Evolutionary conservation across 2,888 invertebrate genomes (phyloP).

Genomic region (Flabesymbios commensalis): DNA sequence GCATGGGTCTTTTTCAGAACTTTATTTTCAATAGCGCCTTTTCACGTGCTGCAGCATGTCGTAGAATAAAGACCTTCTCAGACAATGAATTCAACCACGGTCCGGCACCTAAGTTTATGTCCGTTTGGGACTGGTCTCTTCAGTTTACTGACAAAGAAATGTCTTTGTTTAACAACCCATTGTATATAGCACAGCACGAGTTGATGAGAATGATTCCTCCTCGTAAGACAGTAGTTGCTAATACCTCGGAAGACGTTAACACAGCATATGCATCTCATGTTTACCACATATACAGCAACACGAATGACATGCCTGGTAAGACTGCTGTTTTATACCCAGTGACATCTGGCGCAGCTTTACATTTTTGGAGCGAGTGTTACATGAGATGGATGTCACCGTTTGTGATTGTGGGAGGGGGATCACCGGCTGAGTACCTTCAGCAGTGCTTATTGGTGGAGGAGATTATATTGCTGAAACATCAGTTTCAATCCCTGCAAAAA

Average conservation of each 20-base stretch:
- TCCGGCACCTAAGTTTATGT: too few relatives aligned
- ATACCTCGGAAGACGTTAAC: too few relatives aligned
- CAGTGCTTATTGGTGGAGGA: conserved; percentile 61
- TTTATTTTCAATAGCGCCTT: conserved; percentile 91
- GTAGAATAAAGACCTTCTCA: too few relatives aligned
- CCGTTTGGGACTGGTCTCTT: conserved; percentile 87
- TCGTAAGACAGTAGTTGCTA: too few relatives aligned
- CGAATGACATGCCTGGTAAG: too few relatives aligned
- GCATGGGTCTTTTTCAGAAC: conserved; percentile 87
- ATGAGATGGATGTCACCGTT: conserved; percentile 85
- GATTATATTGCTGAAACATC: conserved; percentile 41
- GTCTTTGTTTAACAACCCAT: conserved; percentile 81
- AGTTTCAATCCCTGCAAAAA: background rate
- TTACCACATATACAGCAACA: too few relatives aligned
- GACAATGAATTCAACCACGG: too few relatives aligned
- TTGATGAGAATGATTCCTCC: too few relatives aligned
- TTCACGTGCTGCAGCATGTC: too few relatives aligned
- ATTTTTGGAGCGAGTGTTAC: conserved; percentile 89
- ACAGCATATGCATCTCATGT: too few relatives aligned
- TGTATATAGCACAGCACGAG: conserved; percentile 64
- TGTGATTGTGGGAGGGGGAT: conserved; percentile 74
- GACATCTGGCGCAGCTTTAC: too few relatives aligned
- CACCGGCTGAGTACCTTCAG: conserved; percentile 59
- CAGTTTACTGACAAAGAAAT: conserved; percentile 83
- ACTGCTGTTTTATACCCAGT: too few relatives aligned